phyloP scores from a whole-genome alignment of 2,113 vertebrate species.

The Tragelaphus buxtoni region DNA sequence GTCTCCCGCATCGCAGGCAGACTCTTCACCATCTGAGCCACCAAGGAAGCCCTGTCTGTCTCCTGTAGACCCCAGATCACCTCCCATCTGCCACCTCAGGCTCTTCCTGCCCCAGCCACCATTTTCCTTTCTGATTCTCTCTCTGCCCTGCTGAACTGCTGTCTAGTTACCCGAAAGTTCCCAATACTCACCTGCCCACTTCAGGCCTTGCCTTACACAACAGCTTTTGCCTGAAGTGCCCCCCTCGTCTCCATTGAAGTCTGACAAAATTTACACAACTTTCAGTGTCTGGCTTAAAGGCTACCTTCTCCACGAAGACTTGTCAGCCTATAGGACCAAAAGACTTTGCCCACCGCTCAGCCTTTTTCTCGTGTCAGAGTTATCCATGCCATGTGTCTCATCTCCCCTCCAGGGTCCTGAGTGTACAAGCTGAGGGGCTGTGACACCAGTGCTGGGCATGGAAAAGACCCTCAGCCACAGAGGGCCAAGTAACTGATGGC shows the following conservation, averaged over 20 bases:
- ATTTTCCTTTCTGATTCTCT: neutral
- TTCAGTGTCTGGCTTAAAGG: neutral
- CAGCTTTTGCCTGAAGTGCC: neutral
- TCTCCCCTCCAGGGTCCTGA: neutral
- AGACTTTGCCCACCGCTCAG: neutral
- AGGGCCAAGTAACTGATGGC: neutral
- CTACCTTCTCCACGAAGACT: neutral
- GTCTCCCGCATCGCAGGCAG: neutral
- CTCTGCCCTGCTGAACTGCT: neutral
- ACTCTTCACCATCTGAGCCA: neutral
- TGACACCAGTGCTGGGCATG: neutral
- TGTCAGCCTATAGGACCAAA: neutral
- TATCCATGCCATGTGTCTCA: neutral
- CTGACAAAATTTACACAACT: neutral
- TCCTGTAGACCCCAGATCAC: neutral
- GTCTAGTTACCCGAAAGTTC: neutral
- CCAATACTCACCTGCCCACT: neutral
- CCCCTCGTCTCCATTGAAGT: neutral
- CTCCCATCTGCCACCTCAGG: neutral
- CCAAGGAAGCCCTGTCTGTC: neutral
- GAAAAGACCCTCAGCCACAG: neutral
- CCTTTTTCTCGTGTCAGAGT: neutral
- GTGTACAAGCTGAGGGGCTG: neutral
- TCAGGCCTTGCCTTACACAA: neutral
- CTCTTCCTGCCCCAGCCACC: neutral